Evolutionary conservation across 2,888 invertebrate species (phyloP), one percentile per base, ranked within the genome.

Genomic region (Apodemia hepburni): DNA sequence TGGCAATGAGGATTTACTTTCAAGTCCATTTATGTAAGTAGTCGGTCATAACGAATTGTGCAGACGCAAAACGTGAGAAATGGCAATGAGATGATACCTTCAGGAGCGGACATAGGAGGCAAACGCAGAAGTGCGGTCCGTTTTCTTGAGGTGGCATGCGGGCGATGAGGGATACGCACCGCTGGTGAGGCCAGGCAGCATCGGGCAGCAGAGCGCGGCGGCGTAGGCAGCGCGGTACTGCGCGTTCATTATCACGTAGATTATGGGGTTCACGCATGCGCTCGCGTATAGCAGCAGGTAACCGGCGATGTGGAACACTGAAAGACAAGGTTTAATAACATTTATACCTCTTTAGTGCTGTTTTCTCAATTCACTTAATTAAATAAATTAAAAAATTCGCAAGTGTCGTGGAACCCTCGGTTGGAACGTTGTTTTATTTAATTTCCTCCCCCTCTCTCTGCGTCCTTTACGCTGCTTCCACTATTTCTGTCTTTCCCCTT

Each of bases 191-290:
- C 93, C 93, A 38, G 92, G 86, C 58, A 93, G 87, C 57, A 93
- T 82, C 45, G 93, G 89, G 78, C 95, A 96, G 81, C 95, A 93
- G 66, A 97, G 92, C 7, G 97, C 95, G 0, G 95, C 95, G 70
- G 95, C 95, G 88, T 98, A 98, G 61, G 98, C 98, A 73, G 97
- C 96, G 69, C 98, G 93, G 85, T 98, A 98, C 81, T 97, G 98
- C 78, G 97, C 97, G 87, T 98, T 98, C 97, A 98, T 98, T 73
- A 97, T 97, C 66, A 98, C 98, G 89, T 98, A 98, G 83, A 98
- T 97, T 71, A 98, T 96, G 2, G 98, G 98, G 87, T 98, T 98
- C 69, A 97, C 96, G 89, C 98, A 98, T 27, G 97, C 96, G 61
- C 97, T 97, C 73, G 97, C 92, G 87, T 97, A 98, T 73, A 98